Evolutionary conservation across 2,888 invertebrate species (phyloP), one percentile per base, ranked within the genome.

Genomic region (Lepas anatifera): DNA sequence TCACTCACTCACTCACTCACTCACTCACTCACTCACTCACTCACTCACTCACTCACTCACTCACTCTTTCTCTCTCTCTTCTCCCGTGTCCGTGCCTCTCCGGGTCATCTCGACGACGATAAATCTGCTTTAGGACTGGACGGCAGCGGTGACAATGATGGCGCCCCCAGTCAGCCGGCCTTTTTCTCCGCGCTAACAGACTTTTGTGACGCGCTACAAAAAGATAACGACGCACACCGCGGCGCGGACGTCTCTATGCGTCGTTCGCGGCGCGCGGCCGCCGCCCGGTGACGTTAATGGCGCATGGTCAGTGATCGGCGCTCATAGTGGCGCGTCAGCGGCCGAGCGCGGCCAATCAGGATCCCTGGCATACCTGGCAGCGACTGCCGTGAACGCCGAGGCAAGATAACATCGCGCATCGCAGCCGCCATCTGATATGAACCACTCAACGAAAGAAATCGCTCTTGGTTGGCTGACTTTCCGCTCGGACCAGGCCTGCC

Each of bases 131-230:
- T 16, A 32, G 52, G 35, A n/a, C 35, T 16, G 35, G 11, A 2
- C 58, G 58, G 22, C 58, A 35, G 35, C 58, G 35, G n/a, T 58
- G 22, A 22, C 48, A 25, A 18, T 25, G 48, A n/a, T 13, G 43
- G 16, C 10, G 25, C 11, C 25, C 7, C 18, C 48, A 1, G 25
- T 8, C 18, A 8, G 32, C 35, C 58, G 58, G 58, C 35, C 58
- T n/a, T n/a, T n/a, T n/a, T n/a, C n/a, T n/a, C n/a, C n/a, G n/a
- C n/a, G n/a, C n/a, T n/a, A n/a, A n/a, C n/a, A n/a, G 58, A 58
- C 35, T 58, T 58, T 58, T 58, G 58, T 58, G 58, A 58, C 58
- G 58, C 58, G 22, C 58, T 35, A 58, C 58, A 58, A 58, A 58
- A 35, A 58, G 58, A 22, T 35, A 58, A 32, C 32, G 58, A 27